phyloP scores from a whole-genome alignment of 2,797 vertebrate species.

The Benthosema pterotum region DNA sequence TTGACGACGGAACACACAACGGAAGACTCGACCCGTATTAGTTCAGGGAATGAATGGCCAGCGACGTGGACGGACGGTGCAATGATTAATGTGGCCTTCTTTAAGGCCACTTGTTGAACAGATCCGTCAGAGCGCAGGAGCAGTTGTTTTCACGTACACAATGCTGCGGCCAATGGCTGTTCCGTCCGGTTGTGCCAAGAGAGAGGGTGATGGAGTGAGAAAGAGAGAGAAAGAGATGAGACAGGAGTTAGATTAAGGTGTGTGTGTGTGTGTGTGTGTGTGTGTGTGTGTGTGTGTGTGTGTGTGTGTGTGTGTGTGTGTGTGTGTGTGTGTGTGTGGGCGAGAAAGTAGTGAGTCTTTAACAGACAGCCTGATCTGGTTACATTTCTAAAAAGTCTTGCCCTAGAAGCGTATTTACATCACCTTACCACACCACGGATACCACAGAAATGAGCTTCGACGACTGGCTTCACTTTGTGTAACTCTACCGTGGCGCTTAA shows the following conservation, averaged over 20 bases:
- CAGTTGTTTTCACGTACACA: slow-evolving; percentile 14
- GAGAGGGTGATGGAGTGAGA: too few species aligned
- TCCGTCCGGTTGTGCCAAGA: neutral
- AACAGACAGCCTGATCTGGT: neutral
- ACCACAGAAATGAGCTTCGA: neutral
- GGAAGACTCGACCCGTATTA: slow-evolving; percentile 4
- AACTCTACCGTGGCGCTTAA: neutral
- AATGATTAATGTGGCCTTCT: slow-evolving; percentile 40
- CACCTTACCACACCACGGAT: neutral
- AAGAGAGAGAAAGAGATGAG: too few species aligned
- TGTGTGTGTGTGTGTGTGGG: neutral
- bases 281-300: slow-evolving; percentile 18
- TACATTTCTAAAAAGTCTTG: too few species aligned
- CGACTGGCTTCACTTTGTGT: neutral
- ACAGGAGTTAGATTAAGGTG: neutral
- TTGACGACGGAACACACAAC: slow-evolving; percentile 20
- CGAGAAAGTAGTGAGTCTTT: neutral
- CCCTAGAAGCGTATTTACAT: neutral
- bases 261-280: slow-evolving; percentile 24
- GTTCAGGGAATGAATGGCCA: slow-evolving; percentile 41
- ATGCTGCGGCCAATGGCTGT: slow-evolving; percentile 8
- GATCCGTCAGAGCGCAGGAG: slow-evolving; percentile 21
- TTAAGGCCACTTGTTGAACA: slow-evolving; percentile 31
- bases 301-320: slow-evolving; percentile 11
- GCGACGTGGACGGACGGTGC: slow-evolving; percentile 26